Evolutionary conservation across 2,113 vertebrate species (phyloP).

Genomic region (Piprites chloris): DNA sequence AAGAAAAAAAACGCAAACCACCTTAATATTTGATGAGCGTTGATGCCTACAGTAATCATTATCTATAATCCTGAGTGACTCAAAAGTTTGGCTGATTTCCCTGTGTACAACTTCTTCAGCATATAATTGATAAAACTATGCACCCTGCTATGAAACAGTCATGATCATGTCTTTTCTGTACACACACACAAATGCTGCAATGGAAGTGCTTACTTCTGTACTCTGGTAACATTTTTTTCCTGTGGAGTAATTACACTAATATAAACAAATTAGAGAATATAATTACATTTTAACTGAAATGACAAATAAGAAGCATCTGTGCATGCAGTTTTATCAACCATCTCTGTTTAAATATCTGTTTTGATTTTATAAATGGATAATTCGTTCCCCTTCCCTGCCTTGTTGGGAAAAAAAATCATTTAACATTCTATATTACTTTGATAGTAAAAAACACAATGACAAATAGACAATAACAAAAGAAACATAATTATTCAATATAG

Average conservation of each 20-base stretch:
- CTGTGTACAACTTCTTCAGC: background rate
- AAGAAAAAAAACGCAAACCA: slow-evolving; percentile 10
- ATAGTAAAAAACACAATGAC: background rate
- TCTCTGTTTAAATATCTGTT: slow-evolving; percentile 29
- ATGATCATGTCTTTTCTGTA: background rate
- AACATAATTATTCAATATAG: background rate
- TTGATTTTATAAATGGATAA: slow-evolving; percentile 41
- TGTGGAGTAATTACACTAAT: slow-evolving; percentile 37
- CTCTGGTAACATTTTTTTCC: background rate
- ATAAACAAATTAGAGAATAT: slow-evolving; percentile 51
- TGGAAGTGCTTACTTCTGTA: slow-evolving; percentile 24
- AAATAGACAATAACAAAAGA: slow-evolving; percentile 19
- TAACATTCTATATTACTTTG: slow-evolving; percentile 17
- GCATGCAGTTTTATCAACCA: slow-evolving; percentile 38
- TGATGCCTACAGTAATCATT: background rate
- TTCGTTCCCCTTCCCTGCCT: slow-evolving; percentile 14
- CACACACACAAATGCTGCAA: background rate
- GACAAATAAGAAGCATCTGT: slow-evolving; percentile 50
- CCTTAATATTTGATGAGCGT: background rate
- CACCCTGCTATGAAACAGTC: background rate
- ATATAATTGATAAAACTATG: background rate
- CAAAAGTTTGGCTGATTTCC: background rate
- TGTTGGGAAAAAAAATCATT: slow-evolving; percentile 16
- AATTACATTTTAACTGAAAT: slow-evolving; percentile 56
- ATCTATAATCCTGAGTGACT: background rate